Percentiles rank a stretch among this genome's conserved stretches.
Evolutionary conservation across 2,113 vertebrate species (phyloP).

Genomic region (Seriola dumerili): DNA sequence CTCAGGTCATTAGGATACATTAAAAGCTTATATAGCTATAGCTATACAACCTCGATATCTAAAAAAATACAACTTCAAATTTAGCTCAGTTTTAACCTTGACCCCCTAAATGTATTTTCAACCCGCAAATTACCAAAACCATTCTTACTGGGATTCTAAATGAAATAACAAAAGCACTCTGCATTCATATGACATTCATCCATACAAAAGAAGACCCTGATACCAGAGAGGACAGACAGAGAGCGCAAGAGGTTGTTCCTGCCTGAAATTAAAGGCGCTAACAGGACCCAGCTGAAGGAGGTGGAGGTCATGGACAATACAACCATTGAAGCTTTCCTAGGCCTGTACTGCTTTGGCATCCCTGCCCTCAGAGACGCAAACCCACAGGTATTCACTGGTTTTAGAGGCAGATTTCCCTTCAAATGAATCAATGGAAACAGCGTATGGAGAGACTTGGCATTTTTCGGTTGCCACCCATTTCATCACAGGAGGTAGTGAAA

Average conservation of each 20-base stretch:
- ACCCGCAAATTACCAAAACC: too few species aligned
- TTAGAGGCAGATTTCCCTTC: slow-evolving; percentile 23
- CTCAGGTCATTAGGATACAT: too few species aligned
- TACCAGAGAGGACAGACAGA: not conserved
- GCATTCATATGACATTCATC: too few species aligned
- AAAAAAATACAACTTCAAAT: too few species aligned
- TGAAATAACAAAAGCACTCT: too few species aligned
- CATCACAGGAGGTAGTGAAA: slow-evolving; percentile 27
- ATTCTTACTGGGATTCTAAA: too few species aligned
- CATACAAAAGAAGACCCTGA: too few species aligned
- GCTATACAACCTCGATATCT: too few species aligned
- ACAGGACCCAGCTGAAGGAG: slow-evolving; percentile 52
- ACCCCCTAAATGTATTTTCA: too few species aligned
- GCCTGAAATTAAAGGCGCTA: slow-evolving; percentile 53
- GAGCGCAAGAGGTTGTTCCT: not conserved
- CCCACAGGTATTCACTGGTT: slow-evolving; percentile 62
- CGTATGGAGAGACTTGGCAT: not conserved
- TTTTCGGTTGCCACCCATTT: slow-evolving; percentile 33
- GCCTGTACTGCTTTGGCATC: slow-evolving; percentile 44
- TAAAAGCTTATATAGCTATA: too few species aligned
- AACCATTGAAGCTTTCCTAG: slow-evolving; percentile 60
- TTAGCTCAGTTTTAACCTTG: too few species aligned
- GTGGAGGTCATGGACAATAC: slow-evolving; percentile 66
- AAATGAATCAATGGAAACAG: slow-evolving; percentile 52
- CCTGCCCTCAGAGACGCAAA: slow-evolving; percentile 35